Evolutionary conservation across 37 sponge, comb jelly and placozoan genomes (phyloP).

Genomic region (Amphimedon queenslandica): DNA sequence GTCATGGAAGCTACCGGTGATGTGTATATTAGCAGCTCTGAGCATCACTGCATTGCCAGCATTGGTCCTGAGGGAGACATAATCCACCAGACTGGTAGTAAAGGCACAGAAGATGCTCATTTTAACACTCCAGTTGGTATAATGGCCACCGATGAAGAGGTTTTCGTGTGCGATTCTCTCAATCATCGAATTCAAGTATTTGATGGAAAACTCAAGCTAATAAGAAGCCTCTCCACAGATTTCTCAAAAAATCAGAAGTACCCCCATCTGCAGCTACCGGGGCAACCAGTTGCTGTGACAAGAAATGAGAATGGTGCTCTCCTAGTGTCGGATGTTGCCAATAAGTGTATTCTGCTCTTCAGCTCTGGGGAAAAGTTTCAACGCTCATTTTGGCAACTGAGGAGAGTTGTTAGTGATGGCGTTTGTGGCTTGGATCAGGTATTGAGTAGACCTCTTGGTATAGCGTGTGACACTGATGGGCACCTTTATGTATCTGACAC

Average conservation of each 20-base stretch:
- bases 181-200: constrained; percentile 35
- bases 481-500: not conserved
- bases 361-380: not conserved
- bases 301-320: not conserved
- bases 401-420: not conserved
- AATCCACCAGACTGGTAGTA: not conserved
- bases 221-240: not conserved
- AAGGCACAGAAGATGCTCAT: not conserved
- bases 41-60: not conserved
- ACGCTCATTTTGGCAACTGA: not conserved
- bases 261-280: not conserved
- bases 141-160: not conserved
- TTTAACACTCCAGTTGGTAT: constrained; percentile 22
- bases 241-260: not conserved
- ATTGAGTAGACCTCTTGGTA: not conserved
- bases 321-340: constrained; percentile 4
- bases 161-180: constrained; percentile 23
- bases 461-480: not conserved
- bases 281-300: constrained; percentile 7
- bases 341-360: constrained; percentile 14
- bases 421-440: not conserved
- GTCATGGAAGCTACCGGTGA: not conserved
- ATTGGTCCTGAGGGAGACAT: not conserved
- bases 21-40: not conserved
- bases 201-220: not conserved